Evolutionary conservation across 2,888 invertebrate species (phyloP), one percentile per base, ranked within the genome.

Genomic region (Neoscelio sp.): DNA sequence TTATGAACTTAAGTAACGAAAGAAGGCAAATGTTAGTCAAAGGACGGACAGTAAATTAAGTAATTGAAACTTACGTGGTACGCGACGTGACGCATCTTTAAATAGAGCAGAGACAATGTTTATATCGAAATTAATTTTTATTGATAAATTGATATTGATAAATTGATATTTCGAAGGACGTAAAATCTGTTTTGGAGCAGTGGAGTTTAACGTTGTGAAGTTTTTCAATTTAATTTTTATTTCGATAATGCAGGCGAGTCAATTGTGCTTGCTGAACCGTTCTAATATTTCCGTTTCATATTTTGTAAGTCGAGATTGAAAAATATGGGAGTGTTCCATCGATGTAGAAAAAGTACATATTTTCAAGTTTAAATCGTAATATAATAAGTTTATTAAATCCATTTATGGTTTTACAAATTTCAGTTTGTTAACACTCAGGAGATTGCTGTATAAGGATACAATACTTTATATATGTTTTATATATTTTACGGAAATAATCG

Each of bases 271-370:
- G 44, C 44, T 52, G 65, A 67, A 44, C 54, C 65, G 13, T 44
- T 54, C 54, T 52, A 54, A 67, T 40, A 54, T 30, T 67, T 54
- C 65, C 65, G 65, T 67, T 44, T 67, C 28, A 28, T 23, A 38
- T 15, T 17, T 7, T 20, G 18, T 54, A 28, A 44, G 8, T 13
- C 15, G 6, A 33, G 35, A 54, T 44, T 33, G 30, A 44, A 23
- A 28, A 54, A 40, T 38, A 50, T 40, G n/a, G 4, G n/a, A 8
- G 44, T 20, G n/a, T 23, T 7, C n/a, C n/a, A n/a, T n/a, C n/a
- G n/a, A n/a, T n/a, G n/a, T n/a, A n/a, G n/a, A n/a, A n/a, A n/a
- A n/a, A n/a, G n/a, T n/a, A n/a, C n/a, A n/a, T n/a, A n/a, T n/a
- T n/a, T n/a, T n/a, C n/a, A n/a, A n/a, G n/a, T n/a, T n/a, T n/a